Conservation (phyloP, 2,113 vertebrate species). For the Brachirus orientalis region DNA sequence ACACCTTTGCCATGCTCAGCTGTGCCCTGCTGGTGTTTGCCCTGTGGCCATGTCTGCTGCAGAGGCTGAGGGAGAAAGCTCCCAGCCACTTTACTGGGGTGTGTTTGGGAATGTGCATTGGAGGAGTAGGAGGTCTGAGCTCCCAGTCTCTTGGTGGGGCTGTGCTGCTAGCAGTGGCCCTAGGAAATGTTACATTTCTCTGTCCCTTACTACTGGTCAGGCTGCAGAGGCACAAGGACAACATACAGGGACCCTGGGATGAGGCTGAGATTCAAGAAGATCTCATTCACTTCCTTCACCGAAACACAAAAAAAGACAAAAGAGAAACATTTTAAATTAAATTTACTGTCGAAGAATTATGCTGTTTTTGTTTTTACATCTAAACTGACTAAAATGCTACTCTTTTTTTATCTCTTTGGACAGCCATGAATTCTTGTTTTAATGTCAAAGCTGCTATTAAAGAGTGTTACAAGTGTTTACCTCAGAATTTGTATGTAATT, state of each 20-base stretch:
- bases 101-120: conserved; percentile 84
- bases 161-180: conserved; percentile 84
- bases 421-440: conserved; percentile 10
- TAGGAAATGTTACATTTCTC: conserved; percentile 85
- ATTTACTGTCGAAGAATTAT: conserved; percentile 10
- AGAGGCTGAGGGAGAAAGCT: conserved; percentile 84
- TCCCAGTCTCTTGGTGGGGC: conserved; percentile 85
- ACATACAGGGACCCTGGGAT: conserved; percentile 98
- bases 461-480: conserved; percentile 14
- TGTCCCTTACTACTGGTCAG: conserved; percentile 91
- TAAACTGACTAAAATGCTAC: background rate
- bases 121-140: conserved; percentile 81
- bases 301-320: conserved; percentile 2
- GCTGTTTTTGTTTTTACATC: background rate
- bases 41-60: conserved; percentile 95
- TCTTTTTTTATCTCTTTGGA: background rate
- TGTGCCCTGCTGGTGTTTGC: conserved; percentile 96
- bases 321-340: background rate
- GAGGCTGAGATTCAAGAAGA: conserved; percentile 98
- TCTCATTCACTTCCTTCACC: conserved; percentile 85
- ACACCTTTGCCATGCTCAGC: conserved; percentile 94
- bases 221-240: conserved; percentile 95
- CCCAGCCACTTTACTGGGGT: conserved; percentile 83
- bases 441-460: conserved; percentile 28
- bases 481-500: background rate